Evolutionary conservation across 2,797 vertebrate genomes (phyloP).

Genomic region (Xiphorhynchus erythropygius): DNA sequence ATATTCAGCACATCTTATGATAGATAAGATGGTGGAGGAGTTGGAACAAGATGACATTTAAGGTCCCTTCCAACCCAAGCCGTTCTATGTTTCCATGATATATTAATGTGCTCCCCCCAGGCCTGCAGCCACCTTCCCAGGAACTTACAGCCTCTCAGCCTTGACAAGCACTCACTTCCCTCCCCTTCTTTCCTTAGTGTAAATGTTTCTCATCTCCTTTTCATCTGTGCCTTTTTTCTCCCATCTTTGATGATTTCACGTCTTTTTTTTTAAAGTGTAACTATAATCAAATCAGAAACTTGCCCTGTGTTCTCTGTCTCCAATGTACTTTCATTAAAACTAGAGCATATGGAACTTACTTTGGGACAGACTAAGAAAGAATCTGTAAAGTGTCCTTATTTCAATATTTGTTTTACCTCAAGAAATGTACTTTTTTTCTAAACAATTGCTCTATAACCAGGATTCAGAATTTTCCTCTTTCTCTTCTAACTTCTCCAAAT

Average conservation of each 20-base stretch:
- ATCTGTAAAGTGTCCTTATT: neutral
- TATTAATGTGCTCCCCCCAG: neutral
- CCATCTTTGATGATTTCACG: neutral
- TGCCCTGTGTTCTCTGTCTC: neutral
- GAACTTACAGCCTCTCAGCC: too few species aligned
- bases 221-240: neutral
- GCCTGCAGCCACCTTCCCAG: accelerated
- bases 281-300: neutral
- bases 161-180: neutral
- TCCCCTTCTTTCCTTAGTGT: neutral
- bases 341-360: neutral
- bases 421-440: neutral
- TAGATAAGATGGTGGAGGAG: accelerated
- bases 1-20: neutral
- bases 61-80: neutral
- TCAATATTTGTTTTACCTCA: neutral
- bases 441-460: neutral
- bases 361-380: neutral
- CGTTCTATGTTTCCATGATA: neutral
- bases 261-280: neutral
- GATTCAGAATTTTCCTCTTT: neutral
- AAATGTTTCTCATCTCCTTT: neutral
- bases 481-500: neutral
- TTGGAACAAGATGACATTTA: neutral
- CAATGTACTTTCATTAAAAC: neutral